Percentiles rank a stretch among this genome's conserved stretches.
These are phyloP conservation scores for Trigoniulus corallinus DNA, from an alignment of 1,140 invertebrate species.

Conservation along the genomic window DNA sequence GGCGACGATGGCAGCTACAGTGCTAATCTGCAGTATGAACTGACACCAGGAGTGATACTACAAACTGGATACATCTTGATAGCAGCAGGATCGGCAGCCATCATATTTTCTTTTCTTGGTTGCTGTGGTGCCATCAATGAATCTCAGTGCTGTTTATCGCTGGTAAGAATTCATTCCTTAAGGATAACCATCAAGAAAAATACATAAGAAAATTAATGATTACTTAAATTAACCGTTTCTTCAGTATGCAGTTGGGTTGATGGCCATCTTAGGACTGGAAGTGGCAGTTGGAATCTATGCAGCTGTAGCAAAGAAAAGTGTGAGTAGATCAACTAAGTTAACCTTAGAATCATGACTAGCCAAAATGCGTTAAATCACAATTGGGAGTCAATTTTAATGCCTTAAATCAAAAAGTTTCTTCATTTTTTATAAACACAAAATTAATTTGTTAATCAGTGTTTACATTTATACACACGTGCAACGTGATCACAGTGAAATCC, in stretches of 20 bases:
- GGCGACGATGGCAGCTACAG: constrained; percentile 29
- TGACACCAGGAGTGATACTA: constrained; percentile 35
- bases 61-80: constrained; percentile 55
- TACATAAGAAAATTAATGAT: too few species aligned
- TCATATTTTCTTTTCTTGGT: constrained; percentile 65
- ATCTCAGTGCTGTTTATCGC: constrained; percentile 54
- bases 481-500: too few species aligned
- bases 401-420: too few species aligned
- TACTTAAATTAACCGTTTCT: constrained; percentile 7
- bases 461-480: too few species aligned
- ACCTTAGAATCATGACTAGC: background rate
- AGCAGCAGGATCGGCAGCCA: constrained; percentile 57
- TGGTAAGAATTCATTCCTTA: constrained; percentile 36
- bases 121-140: constrained; percentile 72
- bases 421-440: too few species aligned
- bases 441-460: too few species aligned
- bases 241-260: constrained; percentile 49
- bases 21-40: constrained; percentile 31
- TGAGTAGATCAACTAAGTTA: too few species aligned
- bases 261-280: constrained; percentile 49
- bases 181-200: background rate
- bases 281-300: constrained; percentile 50
- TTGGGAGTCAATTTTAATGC: too few species aligned
- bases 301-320: constrained; percentile 46
- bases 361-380: background rate